Base-by-base conservation (phyloP, 1,140 invertebrate species). In the Zaprionus davidi region DNA sequence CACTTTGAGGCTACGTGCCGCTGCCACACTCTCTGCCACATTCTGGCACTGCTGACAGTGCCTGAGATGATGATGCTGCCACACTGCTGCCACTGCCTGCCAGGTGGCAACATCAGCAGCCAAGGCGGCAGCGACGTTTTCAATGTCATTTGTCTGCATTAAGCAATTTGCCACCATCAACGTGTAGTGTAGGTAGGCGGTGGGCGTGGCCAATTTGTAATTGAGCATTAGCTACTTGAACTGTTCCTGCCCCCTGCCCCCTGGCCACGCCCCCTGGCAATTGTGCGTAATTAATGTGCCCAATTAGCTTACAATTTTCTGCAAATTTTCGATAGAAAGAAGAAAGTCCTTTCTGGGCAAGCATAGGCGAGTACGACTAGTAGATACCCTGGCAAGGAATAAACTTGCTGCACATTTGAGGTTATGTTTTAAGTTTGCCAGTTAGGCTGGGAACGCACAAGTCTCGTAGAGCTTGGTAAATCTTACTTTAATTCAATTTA, bases 121-220 rank as follows among this genome's bases (percentile, higher is more conserved):
- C 51, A 41, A 55, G 41, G 12, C 31, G 53, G 44, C 44, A n/a
- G 46, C 46, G 20, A 51, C 63, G 20, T 31, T 70, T 67, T 44
- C 57, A 53, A 57, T 90, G 84, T 88, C 84, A 88, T 88, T 88
- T 88, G 85, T 88, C 85, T 90, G 81, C 84, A 88, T 88, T 88
- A 90, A 65, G 44, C 51, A 66, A 69, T 60, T 75, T 63, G 79
- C 28, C 46, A n/a, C 11, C 20, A 53, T n/a, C 7, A 28, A 24
- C n/a, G 5, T 17, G 2, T n/a, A 17, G 41, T 46, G 41, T 20
- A 3, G 13, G 36, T 5, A 2, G 41, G 41, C 7, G 41, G n/a
- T 46, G 41, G 41, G 41, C 41, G 41, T 46, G 49, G 71, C 79
- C 78, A 88, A 87, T 88, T 87, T 87, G 85, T 87, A 88, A 74